These are phyloP conservation scores for Zaprionus tsacasi DNA, from an alignment of 1,140 invertebrate species.

Conservation along the genomic window DNA sequence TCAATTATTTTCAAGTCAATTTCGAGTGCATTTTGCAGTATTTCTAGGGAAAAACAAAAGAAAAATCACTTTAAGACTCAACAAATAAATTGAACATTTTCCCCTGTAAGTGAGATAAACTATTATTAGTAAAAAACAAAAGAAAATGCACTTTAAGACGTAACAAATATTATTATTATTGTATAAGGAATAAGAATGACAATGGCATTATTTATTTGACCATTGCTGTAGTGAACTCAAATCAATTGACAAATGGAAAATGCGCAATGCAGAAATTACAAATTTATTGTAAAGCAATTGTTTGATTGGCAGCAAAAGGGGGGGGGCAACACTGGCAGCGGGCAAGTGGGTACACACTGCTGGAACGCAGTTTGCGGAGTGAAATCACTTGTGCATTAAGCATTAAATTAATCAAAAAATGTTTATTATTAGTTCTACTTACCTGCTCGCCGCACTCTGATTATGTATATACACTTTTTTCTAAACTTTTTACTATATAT, in stretches of 20 bases:
- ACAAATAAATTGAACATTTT: too few species aligned
- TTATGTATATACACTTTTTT: neutral
- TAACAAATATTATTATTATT: too few species aligned
- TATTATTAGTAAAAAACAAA: too few species aligned
- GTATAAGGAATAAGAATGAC: too few species aligned
- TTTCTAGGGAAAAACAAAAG: neutral
- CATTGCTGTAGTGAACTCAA: neutral
- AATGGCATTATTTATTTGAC: neutral
- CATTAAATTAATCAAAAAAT: neutral
- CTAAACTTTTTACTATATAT: neutral
- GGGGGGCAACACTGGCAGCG: too few species aligned
- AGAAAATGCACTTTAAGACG: too few species aligned
- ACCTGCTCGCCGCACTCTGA: neutral
- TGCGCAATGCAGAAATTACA: constrained; percentile 20
- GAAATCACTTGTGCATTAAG: constrained; percentile 13
- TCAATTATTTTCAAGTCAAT: neutral
- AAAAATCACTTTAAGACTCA: neutral
- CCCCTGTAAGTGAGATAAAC: neutral
- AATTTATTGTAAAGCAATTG: constrained; percentile 16
- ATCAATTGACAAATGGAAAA: constrained; percentile 7
- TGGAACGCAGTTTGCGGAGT: neutral
- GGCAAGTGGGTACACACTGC: neutral
- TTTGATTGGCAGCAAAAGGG: neutral
- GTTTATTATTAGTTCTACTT: constrained; percentile 5
- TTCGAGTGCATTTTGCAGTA: neutral